Percentiles rank a stretch among this genome's conserved stretches.
Evolutionary conservation across 2,113 vertebrate species (phyloP).

Genomic region (Austrofundulus limnaeus): DNA sequence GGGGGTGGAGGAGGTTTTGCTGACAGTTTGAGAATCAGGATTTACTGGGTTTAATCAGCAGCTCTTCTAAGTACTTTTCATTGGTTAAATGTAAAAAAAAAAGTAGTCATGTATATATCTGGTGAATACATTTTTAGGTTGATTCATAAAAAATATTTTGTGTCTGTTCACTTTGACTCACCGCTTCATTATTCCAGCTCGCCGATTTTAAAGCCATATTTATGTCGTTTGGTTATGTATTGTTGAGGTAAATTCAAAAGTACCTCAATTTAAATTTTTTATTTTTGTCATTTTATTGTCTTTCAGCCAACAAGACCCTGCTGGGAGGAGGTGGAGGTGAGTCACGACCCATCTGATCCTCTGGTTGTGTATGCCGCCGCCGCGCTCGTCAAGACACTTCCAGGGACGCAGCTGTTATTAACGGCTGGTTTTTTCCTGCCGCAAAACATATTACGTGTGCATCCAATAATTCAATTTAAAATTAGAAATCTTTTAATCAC

Average conservation of each 20-base stretch:
- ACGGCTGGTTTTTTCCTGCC: slow-evolving; percentile 34
- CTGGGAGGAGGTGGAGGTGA: slow-evolving; percentile 88
- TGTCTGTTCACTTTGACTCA: not conserved
- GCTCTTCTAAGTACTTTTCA: not conserved
- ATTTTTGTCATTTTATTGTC: slow-evolving; percentile 46
- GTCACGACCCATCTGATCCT: slow-evolving; percentile 57
- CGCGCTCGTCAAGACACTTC: slow-evolving; percentile 26
- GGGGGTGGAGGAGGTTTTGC: not conserved
- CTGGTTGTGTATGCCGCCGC: slow-evolving; percentile 7
- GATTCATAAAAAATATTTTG: not conserved
- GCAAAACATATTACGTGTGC: slow-evolving; percentile 25
- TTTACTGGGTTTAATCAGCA: not conserved
- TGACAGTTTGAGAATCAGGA: not conserved
- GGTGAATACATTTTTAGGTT: not conserved
- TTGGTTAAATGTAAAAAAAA: not conserved
- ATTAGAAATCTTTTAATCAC: slow-evolving; percentile 36
- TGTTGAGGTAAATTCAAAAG: slow-evolving; percentile 4
- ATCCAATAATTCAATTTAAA: slow-evolving; percentile 39
- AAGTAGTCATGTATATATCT: not conserved
- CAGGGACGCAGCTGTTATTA: slow-evolving; percentile 28
- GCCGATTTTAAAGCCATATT: not conserved
- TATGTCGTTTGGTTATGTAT: not conserved
- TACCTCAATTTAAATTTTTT: slow-evolving; percentile 20
- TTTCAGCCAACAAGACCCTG: slow-evolving; percentile 88
- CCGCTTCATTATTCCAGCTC: not conserved